Evolutionary conservation across 2,888 invertebrate species (phyloP).

Genomic region (Aleiodes testaceus): DNA sequence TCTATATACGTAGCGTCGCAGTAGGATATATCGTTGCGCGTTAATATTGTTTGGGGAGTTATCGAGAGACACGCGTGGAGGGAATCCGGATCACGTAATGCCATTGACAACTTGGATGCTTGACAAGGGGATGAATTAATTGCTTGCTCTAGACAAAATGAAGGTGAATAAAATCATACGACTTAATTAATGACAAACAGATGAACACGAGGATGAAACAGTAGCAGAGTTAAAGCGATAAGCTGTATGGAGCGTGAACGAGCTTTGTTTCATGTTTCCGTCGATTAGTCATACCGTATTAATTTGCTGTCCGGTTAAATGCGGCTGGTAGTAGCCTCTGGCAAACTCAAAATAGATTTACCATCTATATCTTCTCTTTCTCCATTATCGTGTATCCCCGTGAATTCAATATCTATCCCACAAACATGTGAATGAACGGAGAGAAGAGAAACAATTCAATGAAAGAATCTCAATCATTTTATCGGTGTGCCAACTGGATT

Average conservation of each 20-base stretch:
- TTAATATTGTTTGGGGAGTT: constrained; percentile 37
- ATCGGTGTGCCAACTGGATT: not conserved
- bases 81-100: constrained; percentile 53
- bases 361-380: not conserved
- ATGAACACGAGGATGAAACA: constrained; percentile 34
- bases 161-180: constrained; percentile 39
- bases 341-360: constrained; percentile 38
- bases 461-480: not conserved
- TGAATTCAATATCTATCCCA: constrained; percentile 7
- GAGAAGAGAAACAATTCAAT: not conserved
- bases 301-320: constrained; percentile 46
- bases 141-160: too few species aligned
- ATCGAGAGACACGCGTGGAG: constrained; percentile 46
- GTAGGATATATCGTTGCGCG: constrained; percentile 26
- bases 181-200: constrained; percentile 50
- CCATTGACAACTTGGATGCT: constrained; percentile 22
- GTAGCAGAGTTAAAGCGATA: constrained; percentile 36
- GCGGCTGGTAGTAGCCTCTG: constrained; percentile 43
- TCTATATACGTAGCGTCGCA: not conserved
- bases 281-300: constrained; percentile 56
- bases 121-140: not conserved
- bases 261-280: constrained; percentile 54
- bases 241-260: constrained; percentile 48
- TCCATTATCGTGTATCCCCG: constrained; percentile 10
- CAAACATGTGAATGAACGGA: not conserved